Base-by-base conservation (phyloP, 2,888 invertebrate genomes). In the Sceliomorpha sp. region DNA sequence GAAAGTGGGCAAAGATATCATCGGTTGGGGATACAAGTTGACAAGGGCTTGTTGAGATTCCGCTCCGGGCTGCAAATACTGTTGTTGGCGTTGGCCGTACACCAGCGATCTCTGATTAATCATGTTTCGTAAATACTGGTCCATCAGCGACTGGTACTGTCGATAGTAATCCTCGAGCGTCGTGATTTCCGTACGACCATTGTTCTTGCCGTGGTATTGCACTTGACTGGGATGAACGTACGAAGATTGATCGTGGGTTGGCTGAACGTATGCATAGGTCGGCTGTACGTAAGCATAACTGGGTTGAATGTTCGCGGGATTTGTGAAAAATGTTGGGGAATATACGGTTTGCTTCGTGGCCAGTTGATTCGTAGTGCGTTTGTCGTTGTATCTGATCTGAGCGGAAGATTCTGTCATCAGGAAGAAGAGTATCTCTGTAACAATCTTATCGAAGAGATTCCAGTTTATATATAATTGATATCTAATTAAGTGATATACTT, bases 1-100 rank as follows among this genome's bases (percentile, higher is more conserved):
- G 15, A 29, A n/a, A 6, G 24, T 17, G n/a, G 44, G 58, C 1
- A 9, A 12, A 2, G 20, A 20, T 20, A 20, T 20, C 20, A 20
- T 20, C 9, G 39, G n/a, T 40, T 42, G 50, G 36, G 34, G 42
- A 27, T 45, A 26, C 13, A 59, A 45, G 9, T 24, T 10, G 0
- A 34, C 8, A 1, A 59, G 32, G 14, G 1, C 3, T 34, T 9
- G 24, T 1, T 40, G 40, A 10, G n/a, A n/a, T n/a, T n/a, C n/a
- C n/a, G 40, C 29, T 1, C 59, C 48, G 1, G 34, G 32, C 12
- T 10, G 32, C 20, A 40, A 17, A 13, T 59, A 50, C 4, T 31
- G 15, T 17, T 26, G 20, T 20, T 20, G 20, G 2, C 5, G 20
- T 20, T 42, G 9, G 8, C 8, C 8, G 29, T 29, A 29, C 8